A percentile compares a stretch with the other conserved stretches of the same genome.
phyloP scores from a whole-genome alignment of 37 sponge, comb jelly and placozoan species.

The Diacarnus erythraeanus region DNA sequence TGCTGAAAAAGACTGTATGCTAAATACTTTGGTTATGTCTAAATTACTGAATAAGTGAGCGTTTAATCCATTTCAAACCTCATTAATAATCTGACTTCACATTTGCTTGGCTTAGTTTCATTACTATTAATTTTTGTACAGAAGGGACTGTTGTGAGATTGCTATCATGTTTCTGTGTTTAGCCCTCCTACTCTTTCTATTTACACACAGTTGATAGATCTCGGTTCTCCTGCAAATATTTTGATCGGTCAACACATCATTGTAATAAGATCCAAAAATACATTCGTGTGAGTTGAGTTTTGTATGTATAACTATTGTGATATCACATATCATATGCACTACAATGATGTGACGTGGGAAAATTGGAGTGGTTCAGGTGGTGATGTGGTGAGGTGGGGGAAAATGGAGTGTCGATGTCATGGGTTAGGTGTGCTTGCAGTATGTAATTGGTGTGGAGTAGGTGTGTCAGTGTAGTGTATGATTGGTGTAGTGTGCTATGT shows the following conservation, averaged over 20 bases:
- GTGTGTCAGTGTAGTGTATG: too few species aligned
- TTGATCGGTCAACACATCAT: slow-evolving; percentile 63
- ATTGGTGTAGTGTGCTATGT: too few species aligned
- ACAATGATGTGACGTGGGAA: too few species aligned
- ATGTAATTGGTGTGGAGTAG: too few species aligned
- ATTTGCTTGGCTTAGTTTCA: neutral
- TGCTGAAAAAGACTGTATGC: too few species aligned
- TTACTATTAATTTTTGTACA: neutral
- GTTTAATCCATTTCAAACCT: neutral
- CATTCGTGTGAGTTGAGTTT: slow-evolving; percentile 50
- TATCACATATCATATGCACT: neutral
- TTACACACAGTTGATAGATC: slow-evolving; percentile 44
- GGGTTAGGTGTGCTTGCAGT: too few species aligned
- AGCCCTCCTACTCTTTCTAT: neutral
- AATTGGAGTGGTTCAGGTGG: too few species aligned
- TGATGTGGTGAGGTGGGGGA: too few species aligned
- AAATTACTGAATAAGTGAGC: neutral
- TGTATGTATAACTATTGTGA: neutral
- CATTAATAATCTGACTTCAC: neutral
- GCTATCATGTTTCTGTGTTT: neutral
- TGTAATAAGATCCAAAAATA: slow-evolving; percentile 54
- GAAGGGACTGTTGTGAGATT: neutral
- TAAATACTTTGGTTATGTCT: too few species aligned
- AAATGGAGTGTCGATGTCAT: too few species aligned
- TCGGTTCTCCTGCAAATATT: slow-evolving; percentile 34